Evolutionary conservation across 1,140 invertebrate genomes (phyloP).

Genomic region (Aradophagus sp.): DNA sequence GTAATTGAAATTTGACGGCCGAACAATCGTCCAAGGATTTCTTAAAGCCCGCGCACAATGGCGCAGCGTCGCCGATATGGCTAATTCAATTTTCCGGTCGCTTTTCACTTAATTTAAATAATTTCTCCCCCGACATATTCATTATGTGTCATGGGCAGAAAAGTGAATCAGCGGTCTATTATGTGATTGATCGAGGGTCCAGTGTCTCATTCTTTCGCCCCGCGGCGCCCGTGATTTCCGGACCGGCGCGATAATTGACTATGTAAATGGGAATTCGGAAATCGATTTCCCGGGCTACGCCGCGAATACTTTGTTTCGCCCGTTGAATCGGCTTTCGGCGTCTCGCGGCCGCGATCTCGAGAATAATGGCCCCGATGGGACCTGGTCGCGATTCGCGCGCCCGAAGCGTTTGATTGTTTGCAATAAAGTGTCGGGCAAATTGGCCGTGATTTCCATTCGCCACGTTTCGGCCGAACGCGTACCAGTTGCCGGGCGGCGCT

Average conservation of each 20-base stretch:
- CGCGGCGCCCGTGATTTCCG: conserved; percentile 28
- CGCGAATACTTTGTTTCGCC: conserved; percentile 51
- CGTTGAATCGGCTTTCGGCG: background rate
- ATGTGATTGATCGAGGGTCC: too few relatives aligned
- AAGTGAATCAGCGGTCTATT: too few relatives aligned
- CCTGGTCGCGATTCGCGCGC: conserved; percentile 11
- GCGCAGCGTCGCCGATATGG: conserved; percentile 41
- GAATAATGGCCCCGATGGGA: conserved; percentile 1
- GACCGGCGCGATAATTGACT: conserved; percentile 61
- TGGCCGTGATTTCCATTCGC: conserved; percentile 45
- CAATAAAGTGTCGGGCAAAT: conserved; percentile 40
- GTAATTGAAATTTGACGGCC: conserved; percentile 54
- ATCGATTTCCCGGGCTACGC: conserved; percentile 47
- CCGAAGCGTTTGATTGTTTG: conserved; percentile 32
- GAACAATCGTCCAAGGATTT: conserved; percentile 48
- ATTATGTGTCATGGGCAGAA: too few relatives aligned
- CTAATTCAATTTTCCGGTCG: conserved; percentile 62
- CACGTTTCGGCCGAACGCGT: conserved; percentile 30
- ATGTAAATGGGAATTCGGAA: conserved; percentile 62
- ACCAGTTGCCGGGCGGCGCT: conserved; percentile 25
- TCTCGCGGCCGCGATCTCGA: background rate
- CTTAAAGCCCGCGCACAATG: conserved; percentile 50
- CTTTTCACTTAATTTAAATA: conserved; percentile 60
- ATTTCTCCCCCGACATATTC: conserved; percentile 64
- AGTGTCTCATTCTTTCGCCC: too few relatives aligned